Base-by-base conservation (phyloP, 2,797 vertebrate genomes). In the Chloroceryle amazona region DNA sequence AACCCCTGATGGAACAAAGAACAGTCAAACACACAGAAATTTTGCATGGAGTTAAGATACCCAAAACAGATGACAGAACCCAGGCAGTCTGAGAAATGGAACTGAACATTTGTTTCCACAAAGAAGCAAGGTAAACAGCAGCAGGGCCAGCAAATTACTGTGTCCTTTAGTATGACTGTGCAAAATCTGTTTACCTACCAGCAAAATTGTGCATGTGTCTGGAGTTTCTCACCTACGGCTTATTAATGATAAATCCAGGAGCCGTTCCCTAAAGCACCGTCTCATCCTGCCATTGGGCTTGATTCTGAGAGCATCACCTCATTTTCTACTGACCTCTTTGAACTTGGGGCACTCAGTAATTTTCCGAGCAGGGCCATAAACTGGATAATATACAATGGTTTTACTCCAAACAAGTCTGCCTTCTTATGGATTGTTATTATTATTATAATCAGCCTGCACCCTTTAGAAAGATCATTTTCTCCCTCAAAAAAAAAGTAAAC, bases 101-200 rank as follows among this genome's bases (percentile, higher is more conserved):
- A 20, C 29, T 10, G 18, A 85, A 86, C 29, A 14, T 88, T 75
- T 74, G 13, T 62, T 79, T 92, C 33, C 54, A 65, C 4, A 9
- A 80, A 74, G 47, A 35, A 86, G 37, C 22, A 74, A 81, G 20
- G 26, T 75, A 79, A 83, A 94, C 39, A 90, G 57, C 39, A 75
- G 18, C 52, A 58, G 31, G 62, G 46, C 8, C 54, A 86, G 54
- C 28, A 82, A 84, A 81, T 81, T 44, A 55, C 28, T 19, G 29
- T 21, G 44, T 47, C 58, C 60, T 86, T 81, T 76, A 87, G 49
- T 35, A 54, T 76, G 67, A 84, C 83, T 65, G 15, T 79, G 91
- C 93, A 92, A 94, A 95, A 95, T 42, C 76, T 10, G 52, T 75
- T 89, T 70, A 81, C 13, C 47, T 73, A 37, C 22, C 51, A 51